A percentile compares a stretch with the other conserved stretches of the same genome.
Conservation (phyloP, 2,797 vertebrate genomes). For the Helicolenus hilgendorfi region DNA sequence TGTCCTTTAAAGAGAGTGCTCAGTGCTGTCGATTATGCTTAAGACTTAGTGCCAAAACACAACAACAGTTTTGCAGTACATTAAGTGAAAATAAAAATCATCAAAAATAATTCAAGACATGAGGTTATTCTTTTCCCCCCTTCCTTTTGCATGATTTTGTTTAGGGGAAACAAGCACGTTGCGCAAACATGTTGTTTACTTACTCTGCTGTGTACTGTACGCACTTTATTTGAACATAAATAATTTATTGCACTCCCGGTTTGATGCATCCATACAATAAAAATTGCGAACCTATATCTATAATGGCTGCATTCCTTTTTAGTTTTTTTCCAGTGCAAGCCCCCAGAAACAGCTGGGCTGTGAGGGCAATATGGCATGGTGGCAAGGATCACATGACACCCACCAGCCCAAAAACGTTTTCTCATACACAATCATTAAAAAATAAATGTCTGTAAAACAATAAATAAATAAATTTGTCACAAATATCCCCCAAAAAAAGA, state of each 20-base stretch:
- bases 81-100: not conserved
- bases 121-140: not conserved
- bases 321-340: too few species aligned
- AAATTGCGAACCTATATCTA: too few species aligned
- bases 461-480: not conserved
- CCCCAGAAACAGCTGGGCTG: too few species aligned
- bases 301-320: too few species aligned
- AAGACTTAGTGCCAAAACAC: not conserved
- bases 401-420: not conserved
- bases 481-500: not conserved
- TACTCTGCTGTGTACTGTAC: not conserved
- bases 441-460: not conserved
- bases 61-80: not conserved
- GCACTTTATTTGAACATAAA: not conserved
- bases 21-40: not conserved
- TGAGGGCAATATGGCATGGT: too few species aligned
- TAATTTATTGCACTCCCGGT: not conserved
- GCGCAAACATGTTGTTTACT: not conserved
- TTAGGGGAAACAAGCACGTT: not conserved
- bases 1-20: not conserved
- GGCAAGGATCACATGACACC: not conserved
- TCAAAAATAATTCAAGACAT: not conserved
- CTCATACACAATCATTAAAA: not conserved
- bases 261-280: not conserved
- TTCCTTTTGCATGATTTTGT: not conserved